Evolutionary conservation across 2,113 vertebrate species (phyloP).

Genomic region (Gila orcuttii): DNA sequence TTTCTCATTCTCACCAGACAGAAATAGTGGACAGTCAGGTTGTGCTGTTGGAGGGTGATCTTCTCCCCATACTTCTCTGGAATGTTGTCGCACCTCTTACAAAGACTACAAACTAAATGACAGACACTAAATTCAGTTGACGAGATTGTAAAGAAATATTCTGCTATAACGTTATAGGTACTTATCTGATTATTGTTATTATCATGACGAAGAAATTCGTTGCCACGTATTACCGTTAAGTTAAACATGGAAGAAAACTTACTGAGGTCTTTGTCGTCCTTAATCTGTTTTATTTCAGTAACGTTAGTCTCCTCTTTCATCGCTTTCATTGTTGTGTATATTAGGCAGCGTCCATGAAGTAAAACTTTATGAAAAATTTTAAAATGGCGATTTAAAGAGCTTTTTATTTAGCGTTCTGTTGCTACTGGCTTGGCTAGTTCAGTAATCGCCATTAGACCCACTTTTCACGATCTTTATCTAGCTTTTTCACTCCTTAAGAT

Average conservation of each 20-base stretch:
- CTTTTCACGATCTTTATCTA: not conserved
- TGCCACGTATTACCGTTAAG: too few species aligned
- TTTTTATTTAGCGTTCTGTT: not conserved
- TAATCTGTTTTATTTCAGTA: conserved; percentile 7
- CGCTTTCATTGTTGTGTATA: conserved; percentile 1
- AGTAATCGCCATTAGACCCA: not conserved
- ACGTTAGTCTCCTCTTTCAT: conserved; percentile 9
- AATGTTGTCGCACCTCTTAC: conserved; percentile 83
- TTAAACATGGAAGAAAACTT: not conserved
- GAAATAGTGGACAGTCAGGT: conserved; percentile 89
- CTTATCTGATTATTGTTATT: not conserved
- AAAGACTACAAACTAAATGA: conserved; percentile 86
- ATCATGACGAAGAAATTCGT: not conserved
- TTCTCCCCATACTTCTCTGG: conserved; percentile 91
- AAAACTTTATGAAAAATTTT: not conserved
- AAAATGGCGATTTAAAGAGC: conserved; percentile 33
- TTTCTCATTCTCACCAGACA: conserved; percentile 83
- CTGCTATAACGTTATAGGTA: not conserved
- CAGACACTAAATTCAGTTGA: not conserved
- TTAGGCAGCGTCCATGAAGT: not conserved
- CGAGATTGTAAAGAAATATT: too few species aligned
- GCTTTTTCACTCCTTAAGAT: not conserved
- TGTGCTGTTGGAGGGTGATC: conserved; percentile 77
- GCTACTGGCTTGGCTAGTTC: not conserved
- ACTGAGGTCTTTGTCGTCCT: conserved; percentile 21